phyloP scores from a whole-genome alignment of 2,113 vertebrate species.

The Laterallus jamaicensis region DNA sequence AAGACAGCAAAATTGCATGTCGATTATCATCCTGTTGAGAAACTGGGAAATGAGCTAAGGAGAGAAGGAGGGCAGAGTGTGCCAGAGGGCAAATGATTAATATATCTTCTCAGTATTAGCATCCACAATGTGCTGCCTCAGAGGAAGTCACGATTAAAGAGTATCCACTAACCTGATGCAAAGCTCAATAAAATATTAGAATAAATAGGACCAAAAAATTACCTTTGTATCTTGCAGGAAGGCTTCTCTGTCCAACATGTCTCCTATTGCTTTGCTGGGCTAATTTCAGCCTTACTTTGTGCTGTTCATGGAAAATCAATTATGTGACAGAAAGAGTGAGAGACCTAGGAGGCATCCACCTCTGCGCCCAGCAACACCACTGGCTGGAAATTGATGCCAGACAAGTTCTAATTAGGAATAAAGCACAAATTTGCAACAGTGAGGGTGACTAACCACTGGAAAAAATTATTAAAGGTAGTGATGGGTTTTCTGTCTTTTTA shows the following conservation, averaged over 20 bases:
- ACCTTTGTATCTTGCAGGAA: slow-evolving; percentile 33
- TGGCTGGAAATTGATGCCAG: slow-evolving; percentile 18
- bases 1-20: background rate
- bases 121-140: slow-evolving; percentile 50
- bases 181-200: slow-evolving; percentile 51
- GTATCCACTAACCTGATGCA: slow-evolving; percentile 32
- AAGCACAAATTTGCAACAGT: slow-evolving; percentile 29
- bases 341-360: slow-evolving; percentile 12
- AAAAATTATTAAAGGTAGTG: slow-evolving; percentile 18
- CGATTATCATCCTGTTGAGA: slow-evolving; percentile 27
- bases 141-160: slow-evolving; percentile 53
- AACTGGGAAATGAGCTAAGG: background rate
- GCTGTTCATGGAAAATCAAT: slow-evolving; percentile 59
- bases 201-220: slow-evolving; percentile 59
- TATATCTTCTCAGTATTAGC: slow-evolving; percentile 40
- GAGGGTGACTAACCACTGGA: slow-evolving; percentile 34
- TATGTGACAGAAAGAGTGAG: slow-evolving; percentile 26
- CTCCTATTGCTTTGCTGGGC: slow-evolving; percentile 2
- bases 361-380: background rate
- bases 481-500: background rate
- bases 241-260: background rate
- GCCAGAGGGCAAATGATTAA: slow-evolving; percentile 62
- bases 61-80: background rate
- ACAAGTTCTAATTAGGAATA: slow-evolving; percentile 40
- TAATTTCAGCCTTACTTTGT: slow-evolving; percentile 41